A percentile compares a stretch with the other conserved stretches of the same genome.
These are phyloP conservation scores for Cariama cristata DNA, from an alignment of 2,113 vertebrate species.

Conservation along the genomic window DNA sequence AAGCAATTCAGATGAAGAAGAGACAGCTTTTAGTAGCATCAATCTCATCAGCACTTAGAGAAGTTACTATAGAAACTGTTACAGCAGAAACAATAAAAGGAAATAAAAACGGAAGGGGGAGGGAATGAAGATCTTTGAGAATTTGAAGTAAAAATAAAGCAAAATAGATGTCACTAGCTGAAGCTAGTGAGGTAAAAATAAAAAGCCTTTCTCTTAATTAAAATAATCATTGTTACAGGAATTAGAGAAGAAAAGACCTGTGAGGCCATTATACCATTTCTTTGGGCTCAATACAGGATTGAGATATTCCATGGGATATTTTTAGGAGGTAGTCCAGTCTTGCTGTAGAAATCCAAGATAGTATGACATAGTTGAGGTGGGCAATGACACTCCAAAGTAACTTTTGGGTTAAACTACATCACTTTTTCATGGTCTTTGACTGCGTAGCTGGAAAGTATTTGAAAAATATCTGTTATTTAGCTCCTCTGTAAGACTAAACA, in stretches of 20 bases:
- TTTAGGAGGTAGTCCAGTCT: background rate
- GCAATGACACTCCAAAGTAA: background rate
- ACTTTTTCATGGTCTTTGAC: background rate
- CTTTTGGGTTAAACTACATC: background rate
- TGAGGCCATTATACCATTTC: background rate
- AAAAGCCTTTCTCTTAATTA: background rate
- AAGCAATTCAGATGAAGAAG: constrained; percentile 9
- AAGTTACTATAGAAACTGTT: constrained; percentile 73
- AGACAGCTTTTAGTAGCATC: constrained; percentile 58
- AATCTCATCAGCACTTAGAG: constrained; percentile 50
- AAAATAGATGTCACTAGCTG: background rate
- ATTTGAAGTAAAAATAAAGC: constrained; percentile 37
- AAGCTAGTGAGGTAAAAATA: background rate
- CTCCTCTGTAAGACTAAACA: constrained; percentile 33
- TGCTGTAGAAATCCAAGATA: background rate
- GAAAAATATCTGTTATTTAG: constrained; percentile 9
- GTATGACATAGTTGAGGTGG: background rate
- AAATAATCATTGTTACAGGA: background rate
- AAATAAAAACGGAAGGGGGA: constrained; percentile 47
- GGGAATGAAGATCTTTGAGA: background rate
- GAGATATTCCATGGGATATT: background rate
- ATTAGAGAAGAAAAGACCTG: background rate
- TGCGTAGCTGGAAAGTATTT: background rate
- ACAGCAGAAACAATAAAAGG: constrained; percentile 66
- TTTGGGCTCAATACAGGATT: background rate